Evolutionary conservation across 2,797 vertebrate species (phyloP).

Genomic region (Microctenopoma lineatum): DNA sequence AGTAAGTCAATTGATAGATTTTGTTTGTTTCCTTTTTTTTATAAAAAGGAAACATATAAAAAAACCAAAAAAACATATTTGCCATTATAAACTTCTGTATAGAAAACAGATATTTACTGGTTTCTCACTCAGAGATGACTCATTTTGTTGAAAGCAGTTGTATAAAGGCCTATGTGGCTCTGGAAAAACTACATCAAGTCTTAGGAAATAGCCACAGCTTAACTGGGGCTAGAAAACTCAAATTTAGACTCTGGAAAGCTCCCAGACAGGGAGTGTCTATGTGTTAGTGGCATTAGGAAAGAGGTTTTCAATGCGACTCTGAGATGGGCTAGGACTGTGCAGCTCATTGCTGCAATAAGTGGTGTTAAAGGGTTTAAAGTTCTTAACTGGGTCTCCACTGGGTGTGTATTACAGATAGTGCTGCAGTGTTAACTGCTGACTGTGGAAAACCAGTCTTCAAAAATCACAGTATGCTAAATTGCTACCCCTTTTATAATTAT

Average conservation of each 20-base stretch:
- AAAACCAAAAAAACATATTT: neutral
- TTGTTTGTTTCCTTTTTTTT: no score
- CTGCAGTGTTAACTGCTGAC: neutral
- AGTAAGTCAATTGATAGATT: neutral
- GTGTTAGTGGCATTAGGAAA: neutral
- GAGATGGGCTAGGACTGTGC: neutral
- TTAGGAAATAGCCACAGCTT: slow-evolving; percentile 6
- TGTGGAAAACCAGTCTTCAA: neutral
- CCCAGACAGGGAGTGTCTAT: no score
- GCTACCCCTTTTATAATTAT: neutral
- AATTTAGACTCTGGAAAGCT: no score
- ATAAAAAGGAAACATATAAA: no score
- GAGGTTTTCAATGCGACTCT: neutral
- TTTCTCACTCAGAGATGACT: neutral
- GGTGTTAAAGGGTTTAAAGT: neutral
- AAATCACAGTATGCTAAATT: neutral
- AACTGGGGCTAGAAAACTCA: neutral
- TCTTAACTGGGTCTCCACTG: no score
- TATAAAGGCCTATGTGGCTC: neutral
- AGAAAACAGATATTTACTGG: neutral
- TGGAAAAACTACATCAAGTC: slow-evolving; percentile 8
- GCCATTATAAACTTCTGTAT: neutral
- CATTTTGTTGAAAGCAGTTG: neutral
- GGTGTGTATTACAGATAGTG: neutral
- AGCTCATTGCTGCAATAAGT: neutral